Evolutionary conservation across 2,113 vertebrate species (phyloP).

Genomic region (Maccullochella peelii): DNA sequence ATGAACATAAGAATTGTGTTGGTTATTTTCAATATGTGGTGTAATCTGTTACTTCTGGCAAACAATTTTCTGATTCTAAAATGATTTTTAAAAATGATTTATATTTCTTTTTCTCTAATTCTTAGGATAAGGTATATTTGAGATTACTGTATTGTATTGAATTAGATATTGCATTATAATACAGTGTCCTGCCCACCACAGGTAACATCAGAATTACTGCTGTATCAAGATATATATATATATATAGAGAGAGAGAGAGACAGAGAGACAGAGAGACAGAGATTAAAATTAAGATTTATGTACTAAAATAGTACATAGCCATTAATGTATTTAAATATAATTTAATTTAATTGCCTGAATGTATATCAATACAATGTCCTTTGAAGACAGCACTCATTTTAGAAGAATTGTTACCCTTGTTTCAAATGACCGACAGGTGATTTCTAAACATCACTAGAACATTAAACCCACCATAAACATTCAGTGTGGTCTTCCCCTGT

Average conservation of each 20-base stretch:
- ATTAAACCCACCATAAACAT: constrained; percentile 69
- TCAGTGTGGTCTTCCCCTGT: constrained; percentile 44
- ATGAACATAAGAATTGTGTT: background rate
- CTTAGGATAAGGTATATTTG: too few relatives aligned
- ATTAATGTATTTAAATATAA: background rate
- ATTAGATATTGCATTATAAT: background rate
- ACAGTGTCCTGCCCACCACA: background rate
- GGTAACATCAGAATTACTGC: background rate
- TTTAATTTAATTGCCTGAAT: background rate
- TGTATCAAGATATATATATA: background rate
- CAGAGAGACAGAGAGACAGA: too few relatives aligned
- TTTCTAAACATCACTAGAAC: background rate
- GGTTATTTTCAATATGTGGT: background rate
- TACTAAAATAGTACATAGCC: background rate
- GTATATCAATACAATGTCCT: background rate
- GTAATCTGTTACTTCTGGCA: too few relatives aligned
- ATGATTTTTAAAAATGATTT: too few relatives aligned
- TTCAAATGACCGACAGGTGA: background rate
- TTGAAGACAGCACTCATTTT: background rate
- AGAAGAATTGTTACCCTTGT: background rate
- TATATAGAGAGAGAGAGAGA: too few relatives aligned
- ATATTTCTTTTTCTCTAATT: background rate
- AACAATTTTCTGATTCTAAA: background rate
- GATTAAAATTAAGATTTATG: background rate
- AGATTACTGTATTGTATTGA: background rate